Evolutionary conservation across 2,797 vertebrate genomes (phyloP).

Genomic region (Schizothorax lantsangensis): DNA sequence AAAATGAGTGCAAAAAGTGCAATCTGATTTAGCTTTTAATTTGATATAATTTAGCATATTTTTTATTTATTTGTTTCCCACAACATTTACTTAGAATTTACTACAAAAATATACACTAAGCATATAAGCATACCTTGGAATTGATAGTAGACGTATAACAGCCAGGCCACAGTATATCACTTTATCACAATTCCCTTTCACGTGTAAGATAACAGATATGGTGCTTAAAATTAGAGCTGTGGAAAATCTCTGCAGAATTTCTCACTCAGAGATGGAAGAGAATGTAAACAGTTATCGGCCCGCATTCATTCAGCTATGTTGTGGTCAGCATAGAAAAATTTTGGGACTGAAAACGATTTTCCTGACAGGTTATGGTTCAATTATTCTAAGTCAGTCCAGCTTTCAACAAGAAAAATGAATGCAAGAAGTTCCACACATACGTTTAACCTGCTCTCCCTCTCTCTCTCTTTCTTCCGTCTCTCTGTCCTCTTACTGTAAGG

Average conservation of each 20-base stretch:
- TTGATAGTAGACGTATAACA: background rate
- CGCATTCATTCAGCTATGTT: conserved; percentile 19
- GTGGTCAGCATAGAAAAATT: background rate
- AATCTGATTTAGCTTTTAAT: background rate
- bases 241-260: conserved; percentile 44
- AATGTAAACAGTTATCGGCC: conserved; percentile 20
- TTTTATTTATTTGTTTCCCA: background rate
- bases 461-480: conserved; percentile 5
- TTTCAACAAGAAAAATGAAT: conserved; percentile 10
- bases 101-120: background rate
- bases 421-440: conserved; percentile 8
- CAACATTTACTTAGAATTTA: background rate
- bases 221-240: background rate
- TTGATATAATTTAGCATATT: background rate
- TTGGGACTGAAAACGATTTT: background rate
- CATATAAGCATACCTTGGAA: background rate
- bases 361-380: conserved; percentile 17
- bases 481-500: conserved; percentile 8
- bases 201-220: background rate
- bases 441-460: background rate
- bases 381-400: background rate
- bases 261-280: background rate
- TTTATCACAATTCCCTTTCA: background rate
- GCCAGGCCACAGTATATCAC: background rate
- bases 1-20: background rate